Percentiles rank a stretch among this genome's conserved stretches.
phyloP scores from a whole-genome alignment of 2,113 vertebrate species.

The Elachura formosa region DNA sequence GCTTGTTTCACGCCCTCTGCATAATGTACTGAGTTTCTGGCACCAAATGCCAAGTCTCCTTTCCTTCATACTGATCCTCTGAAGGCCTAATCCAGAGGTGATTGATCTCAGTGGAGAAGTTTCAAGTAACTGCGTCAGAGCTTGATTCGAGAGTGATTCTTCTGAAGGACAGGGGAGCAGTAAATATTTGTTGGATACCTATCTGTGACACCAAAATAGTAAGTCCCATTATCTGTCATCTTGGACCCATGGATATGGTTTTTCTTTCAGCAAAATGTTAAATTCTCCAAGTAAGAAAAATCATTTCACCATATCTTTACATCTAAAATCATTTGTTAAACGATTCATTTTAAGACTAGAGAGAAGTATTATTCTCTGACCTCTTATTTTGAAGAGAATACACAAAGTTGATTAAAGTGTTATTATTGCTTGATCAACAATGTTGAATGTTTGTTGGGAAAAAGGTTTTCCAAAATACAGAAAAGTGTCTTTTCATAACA shows the following conservation, averaged over 20 bases:
- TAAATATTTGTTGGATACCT: not conserved
- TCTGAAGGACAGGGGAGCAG: not conserved
- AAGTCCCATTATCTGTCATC: not conserved
- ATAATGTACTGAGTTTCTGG: not conserved
- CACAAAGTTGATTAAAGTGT: not conserved
- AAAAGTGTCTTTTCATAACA: not conserved
- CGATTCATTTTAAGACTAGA: not conserved
- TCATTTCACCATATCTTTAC: not conserved
- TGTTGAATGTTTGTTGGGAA: not conserved
- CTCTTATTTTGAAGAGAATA: conserved; percentile 18
- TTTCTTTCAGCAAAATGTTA: not conserved
- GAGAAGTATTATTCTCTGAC: not conserved
- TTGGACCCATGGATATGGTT: not conserved
- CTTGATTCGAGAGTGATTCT: not conserved
- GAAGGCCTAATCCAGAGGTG: not conserved
- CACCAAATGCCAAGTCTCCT: not conserved
- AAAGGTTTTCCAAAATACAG: conserved; percentile 19
- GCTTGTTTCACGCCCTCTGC: not conserved
- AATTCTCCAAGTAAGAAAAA: not conserved
- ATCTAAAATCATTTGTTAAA: conserved; percentile 13
- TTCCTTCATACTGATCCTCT: not conserved
- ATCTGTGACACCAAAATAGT: not conserved
- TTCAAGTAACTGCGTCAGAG: not conserved
- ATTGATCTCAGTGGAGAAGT: not conserved
- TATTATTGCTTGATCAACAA: conserved; percentile 48